Conservation (phyloP, 2,113 vertebrate species). For the Sialia sialis region DNA sequence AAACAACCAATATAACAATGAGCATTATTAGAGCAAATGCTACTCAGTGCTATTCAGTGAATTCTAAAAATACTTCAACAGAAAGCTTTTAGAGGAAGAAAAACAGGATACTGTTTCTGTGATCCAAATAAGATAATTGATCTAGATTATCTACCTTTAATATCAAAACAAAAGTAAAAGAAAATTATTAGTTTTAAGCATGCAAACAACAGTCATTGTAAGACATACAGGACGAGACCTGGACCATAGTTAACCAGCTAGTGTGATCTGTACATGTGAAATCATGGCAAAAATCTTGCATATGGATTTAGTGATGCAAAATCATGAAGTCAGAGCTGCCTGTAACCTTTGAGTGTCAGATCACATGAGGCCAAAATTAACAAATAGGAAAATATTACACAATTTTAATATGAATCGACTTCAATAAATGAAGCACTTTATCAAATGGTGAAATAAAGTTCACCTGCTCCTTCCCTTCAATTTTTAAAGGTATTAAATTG, state of each 20-base stretch:
- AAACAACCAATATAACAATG: not conserved
- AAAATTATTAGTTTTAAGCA: not conserved
- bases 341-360: not conserved
- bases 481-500: not conserved
- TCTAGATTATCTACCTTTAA: not conserved
- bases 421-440: not conserved
- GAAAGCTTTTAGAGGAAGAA: not conserved
- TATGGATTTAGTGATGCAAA: not conserved
- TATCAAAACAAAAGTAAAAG: not conserved
- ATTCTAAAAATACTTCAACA: not conserved
- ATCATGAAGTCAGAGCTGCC: not conserved
- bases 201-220: not conserved
- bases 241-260: not conserved
- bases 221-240: not conserved
- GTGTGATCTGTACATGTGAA: rapidly evolving
- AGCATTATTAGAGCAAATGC: not conserved
- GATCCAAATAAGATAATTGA: not conserved
- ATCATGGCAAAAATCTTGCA: not conserved
- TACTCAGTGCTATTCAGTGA: rapidly evolving
- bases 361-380: not conserved
- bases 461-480: rapidly evolving
- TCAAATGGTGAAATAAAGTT: not conserved
- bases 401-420: not conserved
- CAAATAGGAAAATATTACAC: not conserved
- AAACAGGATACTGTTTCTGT: not conserved